phyloP scores from a whole-genome alignment of 23 tunicate species.

The Halocynthia aurantium region DNA sequence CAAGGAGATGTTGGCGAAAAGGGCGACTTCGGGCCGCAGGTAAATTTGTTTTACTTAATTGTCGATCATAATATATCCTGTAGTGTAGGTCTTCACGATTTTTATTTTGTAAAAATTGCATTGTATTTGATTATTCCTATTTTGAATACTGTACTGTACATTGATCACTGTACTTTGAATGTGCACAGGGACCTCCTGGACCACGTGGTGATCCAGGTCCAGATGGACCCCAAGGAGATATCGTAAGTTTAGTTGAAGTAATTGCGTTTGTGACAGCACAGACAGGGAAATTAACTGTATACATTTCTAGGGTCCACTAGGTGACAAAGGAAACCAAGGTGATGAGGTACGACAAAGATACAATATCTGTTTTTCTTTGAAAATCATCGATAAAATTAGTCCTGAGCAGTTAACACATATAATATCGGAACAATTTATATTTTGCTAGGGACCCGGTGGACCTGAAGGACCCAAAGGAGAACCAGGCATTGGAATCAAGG shows the following conservation, averaged over 20 bases:
- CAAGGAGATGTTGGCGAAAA: slow-evolving; percentile 32
- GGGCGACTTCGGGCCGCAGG: slow-evolving; percentile 2
- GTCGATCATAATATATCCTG: too few species aligned
- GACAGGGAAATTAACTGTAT: neutral
- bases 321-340: neutral
- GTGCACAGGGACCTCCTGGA: slow-evolving; percentile 30
- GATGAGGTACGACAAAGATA: neutral
- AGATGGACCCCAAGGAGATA: slow-evolving; percentile 6
- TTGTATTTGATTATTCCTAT: neutral
- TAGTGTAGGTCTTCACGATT: too few species aligned
- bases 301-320: neutral
- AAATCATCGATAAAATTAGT: neutral
- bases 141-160: too few species aligned
- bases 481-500: slow-evolving; percentile 20
- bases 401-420: too few species aligned
- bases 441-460: slow-evolving; percentile 10
- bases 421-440: neutral
- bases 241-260: neutral
- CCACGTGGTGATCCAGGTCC: slow-evolving; percentile 27
- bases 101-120: neutral
- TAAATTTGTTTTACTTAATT: neutral
- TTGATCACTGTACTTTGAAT: neutral
- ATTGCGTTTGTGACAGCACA: neutral
- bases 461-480: slow-evolving; percentile 9
- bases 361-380: neutral